Base-by-base conservation (phyloP, 2,888 invertebrate genomes). In the Hydraecia micacea region DNA sequence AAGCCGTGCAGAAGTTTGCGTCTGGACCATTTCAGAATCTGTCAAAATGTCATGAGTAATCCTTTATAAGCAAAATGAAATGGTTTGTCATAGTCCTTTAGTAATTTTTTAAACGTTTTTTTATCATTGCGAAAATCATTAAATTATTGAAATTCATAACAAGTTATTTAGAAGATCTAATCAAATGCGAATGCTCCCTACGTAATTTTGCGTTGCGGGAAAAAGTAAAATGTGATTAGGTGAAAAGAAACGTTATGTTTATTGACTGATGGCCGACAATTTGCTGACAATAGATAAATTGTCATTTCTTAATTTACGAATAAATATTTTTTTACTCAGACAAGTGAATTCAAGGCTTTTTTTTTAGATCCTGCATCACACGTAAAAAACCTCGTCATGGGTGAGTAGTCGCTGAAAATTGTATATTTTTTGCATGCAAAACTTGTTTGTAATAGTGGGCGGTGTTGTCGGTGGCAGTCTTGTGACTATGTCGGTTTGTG, bases 401-500 rank as follows among this genome's bases (percentile, higher is more conserved):
- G 96, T 96, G 92, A 96, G 95, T 95, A 93, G 85, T 83, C 85
- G 58, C 81, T 81, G 84, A 83, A 90, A 90, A 89, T 81, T 82
- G 73, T 85, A 83, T 87, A 79, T 90, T 85, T 86, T 84, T 86
- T 79, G 74, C 80, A 21, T 70, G 76, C 65, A 81, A 80, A 87
- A 90, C 86, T 91, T 90, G 90, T 92, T 92, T 91, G 88, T 88
- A 89, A 88, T 92, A 90, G 96, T 96, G 95, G 95, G 95, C 96
- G 96, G 95, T 94, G 92, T 94, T 92, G 88, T 88, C 85, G 87
- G 86, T 85, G 83, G 75, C 66, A 83, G 86, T 90, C 79, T 89
- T 89, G 80, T 90, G 88, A 92, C 82, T 88, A 94, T 95, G 93
- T 91, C 91, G 87, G 89, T 92, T 93, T 94, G 90, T 94, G 85